Evolutionary conservation across 2,113 vertebrate species (phyloP), one percentile per base, ranked within the genome.

Genomic region (Microcebus tavaratra): DNA sequence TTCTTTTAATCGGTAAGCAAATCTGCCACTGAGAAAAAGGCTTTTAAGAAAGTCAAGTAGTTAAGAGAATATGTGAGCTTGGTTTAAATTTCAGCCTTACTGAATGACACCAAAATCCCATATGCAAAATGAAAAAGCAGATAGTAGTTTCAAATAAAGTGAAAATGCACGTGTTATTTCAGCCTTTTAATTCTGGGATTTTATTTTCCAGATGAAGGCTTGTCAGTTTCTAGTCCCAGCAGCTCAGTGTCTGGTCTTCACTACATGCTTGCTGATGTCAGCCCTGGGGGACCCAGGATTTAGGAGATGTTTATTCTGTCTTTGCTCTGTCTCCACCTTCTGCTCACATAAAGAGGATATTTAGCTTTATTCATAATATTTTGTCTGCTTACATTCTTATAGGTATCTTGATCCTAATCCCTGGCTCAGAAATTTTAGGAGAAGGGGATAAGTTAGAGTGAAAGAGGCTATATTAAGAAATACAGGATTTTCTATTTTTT

Each of bases 1-100:
- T 96, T 81, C 42, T 93, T 98, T 98, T 98, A 95, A 96, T 82
- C 65, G 83, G 61, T 97, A 87, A 53, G 42, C 78, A 97, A 67
- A 96, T 96, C 72, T 91, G 57, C 63, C 88, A 89, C 87, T 95
- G 86, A 48, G 94, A 72, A 63, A 65, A 13, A 39, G 36, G 21
- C 87, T 96, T 98, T 94, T 67, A 97, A 88, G 93, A 94, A 92
- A 97, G 88, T 79, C 63, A 79, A 61, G 21, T 96, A 85, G 1
- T 1, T 94, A 94, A 91, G 88, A 98, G 97, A 98, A 97, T 90
- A 90, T n/a, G 78, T 11, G 70, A 93, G 1, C 34, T 96, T 96
- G 90, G 68, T 97, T 98, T 96, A 94, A 0, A 0, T 1, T 93
- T 98, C 68, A 91, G 45, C 57, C 55, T 97, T 97, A 86, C 11